Evolutionary conservation across 2,113 vertebrate species (phyloP), one percentile per base, ranked within the genome.

Genomic region (Leptosomus discolor): DNA sequence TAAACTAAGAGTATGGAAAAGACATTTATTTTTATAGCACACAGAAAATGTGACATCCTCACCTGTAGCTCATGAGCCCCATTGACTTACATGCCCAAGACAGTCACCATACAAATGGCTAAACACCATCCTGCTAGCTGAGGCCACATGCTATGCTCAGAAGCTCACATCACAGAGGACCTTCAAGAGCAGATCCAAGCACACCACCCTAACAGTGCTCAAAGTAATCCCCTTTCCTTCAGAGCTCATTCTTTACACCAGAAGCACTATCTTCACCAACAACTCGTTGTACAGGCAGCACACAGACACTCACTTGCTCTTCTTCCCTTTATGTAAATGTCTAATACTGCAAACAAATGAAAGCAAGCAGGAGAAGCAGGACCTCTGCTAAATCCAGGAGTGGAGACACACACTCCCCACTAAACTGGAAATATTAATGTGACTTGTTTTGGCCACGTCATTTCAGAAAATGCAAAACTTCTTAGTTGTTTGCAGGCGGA

Each of bases 201-300:
- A 77, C 5, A 43, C 1, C 29, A 29, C 46, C 61, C 26, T 12
- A 15, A 22, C 16, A 37, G 11, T 20, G 5, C 36, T 83, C 37
- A 69, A 19, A 53, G n/a, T 18, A 63, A 70, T 26, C 20, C 16
- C 15, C 7, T 32, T 17, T 4, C 10, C 9, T 65, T 41, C 75
- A 69, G 29, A 51, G 9, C 11, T 73, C 41, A 22, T 51, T 37
- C 46, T 50, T 69, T 27, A 60, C 16, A 56, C 9, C 30, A 71
- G 30, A 68, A 57, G 2, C 23, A n/a, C 24, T 8, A 17, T 6
- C 23, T 68, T 19, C 80, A 63, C 37, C 50, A 37, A 43, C 54
- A 64, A 2, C 34, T 8, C 34, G 2, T 3, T 13, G 4, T 0
- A 24, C 1, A 32, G 9, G 18, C 27, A 71, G 53, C 54, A 71